Base-by-base conservation (phyloP, 2,797 vertebrate species). In the Dendrocincla fuliginosa region DNA sequence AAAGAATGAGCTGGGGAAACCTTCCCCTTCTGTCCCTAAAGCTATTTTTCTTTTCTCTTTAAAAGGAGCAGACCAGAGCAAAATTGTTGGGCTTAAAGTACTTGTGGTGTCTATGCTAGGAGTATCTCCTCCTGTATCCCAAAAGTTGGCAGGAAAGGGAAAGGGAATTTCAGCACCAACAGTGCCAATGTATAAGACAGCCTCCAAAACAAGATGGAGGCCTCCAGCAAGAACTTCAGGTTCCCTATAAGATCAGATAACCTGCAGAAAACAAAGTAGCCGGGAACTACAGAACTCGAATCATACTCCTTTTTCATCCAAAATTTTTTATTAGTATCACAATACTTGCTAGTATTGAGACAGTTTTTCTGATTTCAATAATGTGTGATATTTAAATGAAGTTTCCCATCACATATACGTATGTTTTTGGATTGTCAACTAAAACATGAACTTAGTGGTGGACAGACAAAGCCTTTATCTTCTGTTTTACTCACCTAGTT, bases 311-410 rank as follows among this genome's bases (percentile, higher is more conserved):
- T 33, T 64, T 25, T 49, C 5, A 69, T 50, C 12, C 19, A 59
- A 27, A 63, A 35, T 10, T 59, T 59, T 56, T 57, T 47, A 42
- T 55, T 69, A 42, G 4, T 23, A 33, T 10, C 11, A 50, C 3
- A 61, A 27, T 52, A 41, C 24, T 80, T 85, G 16, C 10, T 52
- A 47, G 7, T 37, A 46, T 23, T 28, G 32, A 37, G 6, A 22
- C 20, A 63, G 16, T 37, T 68, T 52, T 13, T 75, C 30, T 41
- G 22, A 70, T 73, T 65, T 59, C 28, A 71, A 1, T 30, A 42
- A 24, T 4, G 1, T 37, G 13, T 1, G 9, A 69, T 6, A 42
- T 13, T 68, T 53, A 70, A 13, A 32, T 0, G 0, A 14, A 37
- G 30, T 47, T 68, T 41, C 11, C 27, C 27, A 64, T 78, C 28